Percentiles rank a stretch among this genome's conserved stretches.
Evolutionary conservation across 1,140 invertebrate species (phyloP).

Genomic region (Helicoverpa armigera): DNA sequence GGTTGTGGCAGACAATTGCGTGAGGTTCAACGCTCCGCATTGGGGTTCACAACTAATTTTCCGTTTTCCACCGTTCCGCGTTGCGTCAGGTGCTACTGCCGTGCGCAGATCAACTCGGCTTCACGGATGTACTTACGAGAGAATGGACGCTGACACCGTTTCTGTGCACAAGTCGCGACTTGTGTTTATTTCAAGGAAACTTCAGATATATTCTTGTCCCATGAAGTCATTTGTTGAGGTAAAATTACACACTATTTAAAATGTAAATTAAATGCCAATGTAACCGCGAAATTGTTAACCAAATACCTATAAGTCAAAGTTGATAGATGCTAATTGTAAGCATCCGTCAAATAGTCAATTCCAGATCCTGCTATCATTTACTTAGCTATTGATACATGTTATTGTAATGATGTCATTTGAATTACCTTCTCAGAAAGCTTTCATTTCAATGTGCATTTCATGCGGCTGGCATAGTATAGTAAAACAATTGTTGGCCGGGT

Average conservation of each 20-base stretch:
- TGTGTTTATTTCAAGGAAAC: conserved; percentile 35
- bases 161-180: conserved; percentile 26
- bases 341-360: conserved; percentile 19
- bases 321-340: conserved; percentile 18
- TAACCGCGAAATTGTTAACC: not conserved
- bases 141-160: conserved; percentile 15
- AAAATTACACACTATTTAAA: conserved; percentile 6
- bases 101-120: conserved; percentile 9
- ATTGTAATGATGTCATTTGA: not conserved
- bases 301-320: conserved; percentile 1
- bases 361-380: not conserved
- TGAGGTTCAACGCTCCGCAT: conserved; percentile 72
- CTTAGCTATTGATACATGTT: not conserved
- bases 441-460: conserved; percentile 7
- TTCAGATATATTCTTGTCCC: conserved; percentile 15
- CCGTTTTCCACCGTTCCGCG: conserved; percentile 69
- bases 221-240: conserved; percentile 40
- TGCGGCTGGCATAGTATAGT: conserved; percentile 45
- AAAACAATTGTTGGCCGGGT: conserved; percentile 65
- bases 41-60: conserved; percentile 70
- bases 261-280: conserved; percentile 18
- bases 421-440: conserved; percentile 26
- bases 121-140: conserved; percentile 12
- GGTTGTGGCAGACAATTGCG: conserved; percentile 61
- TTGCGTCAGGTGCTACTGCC: conserved; percentile 54